These are phyloP conservation scores for Tokudaia tokunoshimensis DNA, from an alignment of 2,797 vertebrate species.

Conservation along the genomic window DNA sequence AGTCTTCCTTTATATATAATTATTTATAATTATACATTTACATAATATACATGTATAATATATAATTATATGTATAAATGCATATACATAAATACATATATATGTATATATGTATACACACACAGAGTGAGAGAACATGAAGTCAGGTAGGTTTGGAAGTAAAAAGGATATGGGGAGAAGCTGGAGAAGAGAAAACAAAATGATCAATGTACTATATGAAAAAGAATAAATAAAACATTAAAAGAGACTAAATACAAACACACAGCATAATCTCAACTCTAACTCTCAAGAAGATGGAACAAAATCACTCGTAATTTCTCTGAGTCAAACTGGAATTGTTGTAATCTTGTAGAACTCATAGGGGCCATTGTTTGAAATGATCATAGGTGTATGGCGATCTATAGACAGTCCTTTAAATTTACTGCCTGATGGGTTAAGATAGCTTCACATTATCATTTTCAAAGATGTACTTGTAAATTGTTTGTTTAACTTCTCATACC, in stretches of 20 bases:
- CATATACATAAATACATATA: too few relatives aligned
- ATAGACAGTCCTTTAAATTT: neutral
- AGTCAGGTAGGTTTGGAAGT: neutral
- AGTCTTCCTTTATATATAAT: neutral
- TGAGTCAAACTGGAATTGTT: neutral
- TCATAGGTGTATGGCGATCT: rapidly evolving
- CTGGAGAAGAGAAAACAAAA: neutral
- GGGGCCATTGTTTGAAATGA: neutral
- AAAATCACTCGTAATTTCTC: neutral
- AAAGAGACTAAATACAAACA: neutral
- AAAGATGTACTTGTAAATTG: neutral
- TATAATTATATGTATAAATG: too few relatives aligned
- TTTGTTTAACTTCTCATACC: neutral
- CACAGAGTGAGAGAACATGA: neutral
- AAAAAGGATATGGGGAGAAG: neutral
- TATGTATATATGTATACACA: too few relatives aligned
- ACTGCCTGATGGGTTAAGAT: neutral
- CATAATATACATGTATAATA: neutral
- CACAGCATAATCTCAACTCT: neutral
- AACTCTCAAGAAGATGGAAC: conserved; percentile 14
- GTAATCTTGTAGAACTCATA: neutral
- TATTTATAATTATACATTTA: neutral
- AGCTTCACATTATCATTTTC: neutral
- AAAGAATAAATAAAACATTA: neutral
- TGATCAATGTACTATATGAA: neutral